A percentile compares a stretch with the other conserved stretches of the same genome.
Evolutionary conservation across 2,797 vertebrate species (phyloP).

Genomic region (Muscicapa comitata): DNA sequence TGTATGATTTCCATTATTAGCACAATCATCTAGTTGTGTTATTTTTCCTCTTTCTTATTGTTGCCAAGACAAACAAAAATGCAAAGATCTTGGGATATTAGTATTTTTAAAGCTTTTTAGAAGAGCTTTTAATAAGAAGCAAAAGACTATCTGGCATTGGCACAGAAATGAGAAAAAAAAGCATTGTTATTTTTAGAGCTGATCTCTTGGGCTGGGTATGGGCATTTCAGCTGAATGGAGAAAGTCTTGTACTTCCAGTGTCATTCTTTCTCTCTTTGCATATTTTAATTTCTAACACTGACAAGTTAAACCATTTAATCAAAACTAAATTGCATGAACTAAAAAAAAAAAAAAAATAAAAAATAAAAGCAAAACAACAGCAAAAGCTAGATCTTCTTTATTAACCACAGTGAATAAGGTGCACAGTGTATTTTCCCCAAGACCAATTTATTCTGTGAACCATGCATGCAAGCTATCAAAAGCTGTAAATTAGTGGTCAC

Average conservation of each 20-base stretch:
- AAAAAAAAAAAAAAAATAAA: not conserved
- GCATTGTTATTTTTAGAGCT: not conserved
- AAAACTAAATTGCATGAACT: not conserved
- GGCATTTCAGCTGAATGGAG: not conserved
- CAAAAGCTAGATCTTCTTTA: not conserved
- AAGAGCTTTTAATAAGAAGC: not conserved
- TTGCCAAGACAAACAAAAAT: not conserved
- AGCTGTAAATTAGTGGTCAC: slow-evolving; percentile 69
- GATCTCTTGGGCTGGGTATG: not conserved
- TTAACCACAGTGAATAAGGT: slow-evolving; percentile 23
- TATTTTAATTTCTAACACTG: not conserved
- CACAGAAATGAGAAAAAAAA: not conserved
- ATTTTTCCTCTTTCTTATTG: not conserved
- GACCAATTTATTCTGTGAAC: slow-evolving; percentile 40
- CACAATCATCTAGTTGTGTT: not conserved
- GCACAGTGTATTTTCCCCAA: slow-evolving; percentile 13
- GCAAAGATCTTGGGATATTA: not conserved
- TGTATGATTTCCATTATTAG: not conserved
- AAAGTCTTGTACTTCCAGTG: not conserved
- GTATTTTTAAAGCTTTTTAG: not conserved
- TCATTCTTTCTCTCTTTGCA: not conserved
- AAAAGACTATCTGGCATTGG: not conserved
- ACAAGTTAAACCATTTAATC: not conserved
- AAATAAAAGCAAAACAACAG: not conserved
- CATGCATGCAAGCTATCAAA: slow-evolving; percentile 42